Evolutionary conservation across 2,113 vertebrate species (phyloP).

Genomic region (Entomyzon cyanotis): DNA sequence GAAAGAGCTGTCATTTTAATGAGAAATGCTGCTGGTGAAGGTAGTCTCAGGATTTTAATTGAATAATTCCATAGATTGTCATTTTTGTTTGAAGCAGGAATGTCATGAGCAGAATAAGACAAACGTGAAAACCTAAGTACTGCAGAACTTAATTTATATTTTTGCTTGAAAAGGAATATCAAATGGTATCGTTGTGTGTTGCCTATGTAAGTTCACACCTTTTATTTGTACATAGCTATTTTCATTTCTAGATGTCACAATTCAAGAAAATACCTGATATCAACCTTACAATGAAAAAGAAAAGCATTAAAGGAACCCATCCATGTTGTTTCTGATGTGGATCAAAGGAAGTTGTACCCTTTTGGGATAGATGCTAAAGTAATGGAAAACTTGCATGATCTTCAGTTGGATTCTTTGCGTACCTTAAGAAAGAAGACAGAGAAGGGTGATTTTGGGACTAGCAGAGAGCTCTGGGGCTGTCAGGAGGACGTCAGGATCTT

Average conservation of each 20-base stretch:
- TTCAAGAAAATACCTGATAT: neutral
- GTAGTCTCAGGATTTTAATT: neutral
- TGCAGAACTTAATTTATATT: neutral
- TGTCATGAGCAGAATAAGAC: neutral
- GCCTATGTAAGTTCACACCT: neutral
- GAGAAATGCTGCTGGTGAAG: neutral
- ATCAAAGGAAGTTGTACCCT: neutral
- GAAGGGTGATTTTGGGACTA: neutral
- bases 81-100: neutral
- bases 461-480: neutral
- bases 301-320: neutral
- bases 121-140: neutral
- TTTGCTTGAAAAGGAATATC: neutral
- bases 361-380: neutral
- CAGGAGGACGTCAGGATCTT: neutral
- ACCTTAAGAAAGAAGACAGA: neutral
- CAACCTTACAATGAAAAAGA: neutral
- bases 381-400: neutral
- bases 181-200: neutral
- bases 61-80: neutral
- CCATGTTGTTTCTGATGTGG: neutral
- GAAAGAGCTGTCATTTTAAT: neutral
- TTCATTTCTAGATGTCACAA: neutral
- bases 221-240: neutral
- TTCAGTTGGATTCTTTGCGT: neutral